phyloP scores from a whole-genome alignment of 2,888 invertebrate genomes.

The Acholoe squamosa region DNA sequence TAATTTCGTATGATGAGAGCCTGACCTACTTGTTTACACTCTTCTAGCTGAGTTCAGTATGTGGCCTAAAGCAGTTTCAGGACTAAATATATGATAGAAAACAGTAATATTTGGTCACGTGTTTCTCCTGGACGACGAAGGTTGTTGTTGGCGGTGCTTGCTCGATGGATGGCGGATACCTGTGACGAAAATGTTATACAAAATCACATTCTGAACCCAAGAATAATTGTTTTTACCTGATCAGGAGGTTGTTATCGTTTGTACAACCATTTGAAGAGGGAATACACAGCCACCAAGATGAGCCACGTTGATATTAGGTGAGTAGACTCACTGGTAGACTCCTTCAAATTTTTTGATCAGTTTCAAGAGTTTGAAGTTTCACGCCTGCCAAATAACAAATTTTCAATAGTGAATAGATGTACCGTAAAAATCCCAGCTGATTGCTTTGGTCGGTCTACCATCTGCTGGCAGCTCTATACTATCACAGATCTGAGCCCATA shows the following conservation, averaged over 20 bases:
- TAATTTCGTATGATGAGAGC: background rate
- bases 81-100: background rate
- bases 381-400: too few relatives aligned
- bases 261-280: background rate
- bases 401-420: too few relatives aligned
- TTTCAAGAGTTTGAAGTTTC: too few relatives aligned
- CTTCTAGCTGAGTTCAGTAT: background rate
- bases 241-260: background rate
- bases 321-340: background rate
- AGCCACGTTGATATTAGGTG: conserved; percentile 56
- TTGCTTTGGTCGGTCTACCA: too few relatives aligned
- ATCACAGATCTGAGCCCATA: too few relatives aligned
- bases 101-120: conserved; percentile 60
- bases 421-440: too few relatives aligned
- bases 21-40: conserved; percentile 18
- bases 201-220: conserved; percentile 23
- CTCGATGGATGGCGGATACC: conserved; percentile 10
- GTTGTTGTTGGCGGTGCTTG: conserved; percentile 53
- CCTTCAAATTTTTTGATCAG: too few relatives aligned
- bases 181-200: background rate
- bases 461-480: too few relatives aligned
- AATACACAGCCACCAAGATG: conserved; percentile 42
- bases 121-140: conserved; percentile 62
- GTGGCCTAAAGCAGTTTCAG: background rate
- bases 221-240: background rate